A percentile compares a stretch with the other conserved stretches of the same genome.
phyloP scores from a whole-genome alignment of 2,888 invertebrate genomes.

The Noctuana brunneofusca region DNA sequence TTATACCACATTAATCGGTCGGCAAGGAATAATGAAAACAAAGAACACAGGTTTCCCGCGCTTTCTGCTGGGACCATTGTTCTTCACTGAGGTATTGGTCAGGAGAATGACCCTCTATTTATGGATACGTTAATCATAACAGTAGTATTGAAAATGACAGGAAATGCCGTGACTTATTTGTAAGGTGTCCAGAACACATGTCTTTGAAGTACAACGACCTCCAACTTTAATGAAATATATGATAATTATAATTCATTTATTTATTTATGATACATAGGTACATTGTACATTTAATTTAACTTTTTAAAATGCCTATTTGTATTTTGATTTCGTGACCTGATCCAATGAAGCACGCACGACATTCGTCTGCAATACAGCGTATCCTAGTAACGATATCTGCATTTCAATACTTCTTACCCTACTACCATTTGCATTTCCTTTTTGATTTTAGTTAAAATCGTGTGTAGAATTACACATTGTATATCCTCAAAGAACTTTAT shows the following conservation, averaged over 20 bases:
- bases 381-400: slow-evolving; percentile 74
- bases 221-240: slow-evolving; percentile 30
- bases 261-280: slow-evolving; percentile 18
- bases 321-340: slow-evolving; percentile 58
- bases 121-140: slow-evolving; percentile 67
- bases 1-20: slow-evolving; percentile 69
- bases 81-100: slow-evolving; percentile 51
- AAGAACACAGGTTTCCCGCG: slow-evolving; percentile 67
- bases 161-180: slow-evolving; percentile 52
- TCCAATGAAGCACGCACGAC: slow-evolving; percentile 53
- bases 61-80: slow-evolving; percentile 72
- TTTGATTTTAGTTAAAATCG: neutral
- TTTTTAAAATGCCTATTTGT: slow-evolving; percentile 4
- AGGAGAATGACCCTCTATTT: slow-evolving; percentile 75
- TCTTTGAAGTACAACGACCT: slow-evolving; percentile 56
- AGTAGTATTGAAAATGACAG: slow-evolving; percentile 63
- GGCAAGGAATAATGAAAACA: slow-evolving; percentile 61
- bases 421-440: slow-evolving; percentile 13
- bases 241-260: too few relatives aligned
- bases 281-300: slow-evolving; percentile 1
- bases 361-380: slow-evolving; percentile 54
- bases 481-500: too few relatives aligned
- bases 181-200: slow-evolving; percentile 13
- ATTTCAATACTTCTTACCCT: slow-evolving; percentile 67
- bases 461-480: neutral